These are phyloP conservation scores for Eueremaeus valkanovi DNA, from an alignment of 2,888 invertebrate species.

Conservation along the genomic window DNA sequence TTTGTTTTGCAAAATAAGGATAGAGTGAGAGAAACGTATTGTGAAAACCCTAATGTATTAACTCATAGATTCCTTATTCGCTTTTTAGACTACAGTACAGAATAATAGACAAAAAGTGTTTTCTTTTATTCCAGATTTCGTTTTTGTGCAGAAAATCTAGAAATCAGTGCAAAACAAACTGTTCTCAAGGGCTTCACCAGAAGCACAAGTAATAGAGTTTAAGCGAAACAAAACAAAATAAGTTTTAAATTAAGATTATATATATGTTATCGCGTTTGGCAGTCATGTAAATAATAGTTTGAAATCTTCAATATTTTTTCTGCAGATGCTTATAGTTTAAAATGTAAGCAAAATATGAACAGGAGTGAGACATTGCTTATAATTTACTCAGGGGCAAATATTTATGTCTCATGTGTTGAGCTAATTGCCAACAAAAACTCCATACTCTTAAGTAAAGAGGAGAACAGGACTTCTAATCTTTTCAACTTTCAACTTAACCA, in stretches of 20 bases:
- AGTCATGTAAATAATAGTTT: no score
- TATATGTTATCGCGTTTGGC: not conserved
- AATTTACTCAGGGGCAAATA: no score
- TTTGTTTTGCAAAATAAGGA: not conserved
- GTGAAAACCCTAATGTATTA: not conserved
- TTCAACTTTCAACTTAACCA: no score
- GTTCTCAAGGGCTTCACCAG: not conserved
- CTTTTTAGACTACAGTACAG: no score
- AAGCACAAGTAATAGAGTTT: not conserved
- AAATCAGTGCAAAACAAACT: constrained; percentile 28
- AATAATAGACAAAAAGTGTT: not conserved
- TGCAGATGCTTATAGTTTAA: no score
- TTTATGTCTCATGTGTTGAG: no score
- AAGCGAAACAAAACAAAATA: not conserved
- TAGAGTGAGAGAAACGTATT: not conserved
- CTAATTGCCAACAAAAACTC: no score
- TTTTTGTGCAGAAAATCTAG: not conserved
- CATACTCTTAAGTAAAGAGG: no score
- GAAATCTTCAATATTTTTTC: no score
- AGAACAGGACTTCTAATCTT: no score
- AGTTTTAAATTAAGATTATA: constrained; percentile 16
- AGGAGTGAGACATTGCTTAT: no score
- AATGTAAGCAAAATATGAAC: no score
- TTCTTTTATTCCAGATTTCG: not conserved
- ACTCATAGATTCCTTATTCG: not conserved